Conservation (phyloP, 1,140 invertebrate species). For the Fopius arisanus region DNA sequence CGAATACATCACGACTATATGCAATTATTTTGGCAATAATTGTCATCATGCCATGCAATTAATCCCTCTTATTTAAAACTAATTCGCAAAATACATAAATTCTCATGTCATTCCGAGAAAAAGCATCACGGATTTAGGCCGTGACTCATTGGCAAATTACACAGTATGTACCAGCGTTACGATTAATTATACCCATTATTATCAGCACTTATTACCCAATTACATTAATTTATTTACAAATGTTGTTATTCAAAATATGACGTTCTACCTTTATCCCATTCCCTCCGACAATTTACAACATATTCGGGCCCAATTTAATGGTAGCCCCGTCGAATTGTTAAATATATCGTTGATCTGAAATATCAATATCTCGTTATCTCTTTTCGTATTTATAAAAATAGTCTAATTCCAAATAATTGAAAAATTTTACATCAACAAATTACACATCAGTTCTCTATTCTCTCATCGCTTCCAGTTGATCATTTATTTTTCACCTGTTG, state of each 20-base stretch:
- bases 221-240: slow-evolving; percentile 37
- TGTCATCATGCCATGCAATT: background rate
- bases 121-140: slow-evolving; percentile 18
- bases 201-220: background rate
- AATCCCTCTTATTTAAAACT: background rate
- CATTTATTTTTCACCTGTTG: background rate
- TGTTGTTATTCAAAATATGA: slow-evolving; percentile 49
- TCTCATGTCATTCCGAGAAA: background rate
- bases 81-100: slow-evolving; percentile 19
- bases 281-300: slow-evolving; percentile 20
- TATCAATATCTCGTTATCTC: background rate
- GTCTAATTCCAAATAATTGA: slow-evolving; percentile 34
- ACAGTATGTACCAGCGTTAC: slow-evolving; percentile 13
- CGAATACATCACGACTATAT: slow-evolving; percentile 7
- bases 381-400: slow-evolving; percentile 40
- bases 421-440: slow-evolving; percentile 37
- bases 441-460: slow-evolving; percentile 29
- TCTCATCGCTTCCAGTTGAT: slow-evolving; percentile 1
- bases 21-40: slow-evolving; percentile 13
- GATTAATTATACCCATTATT: slow-evolving; percentile 12
- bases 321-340: background rate
- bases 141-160: slow-evolving; percentile 17
- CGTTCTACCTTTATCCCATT: slow-evolving; percentile 35
- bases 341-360: slow-evolving; percentile 17
- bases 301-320: background rate